Evolutionary conservation across 2,888 invertebrate genomes (phyloP).

Genomic region (Cosmia trapezina): DNA sequence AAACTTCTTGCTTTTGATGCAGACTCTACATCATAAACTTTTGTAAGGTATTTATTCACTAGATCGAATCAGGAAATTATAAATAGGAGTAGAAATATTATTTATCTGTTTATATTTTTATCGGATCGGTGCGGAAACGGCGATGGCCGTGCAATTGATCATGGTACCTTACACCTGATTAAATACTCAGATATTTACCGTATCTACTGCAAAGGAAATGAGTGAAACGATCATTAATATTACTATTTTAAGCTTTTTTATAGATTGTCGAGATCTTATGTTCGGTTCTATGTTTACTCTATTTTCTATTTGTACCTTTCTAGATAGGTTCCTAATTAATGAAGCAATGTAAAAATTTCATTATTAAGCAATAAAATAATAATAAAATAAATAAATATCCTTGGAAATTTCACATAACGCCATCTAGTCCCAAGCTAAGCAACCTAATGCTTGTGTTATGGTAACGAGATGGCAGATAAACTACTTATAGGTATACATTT

Average conservation of each 20-base stretch:
- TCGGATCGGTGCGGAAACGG: constrained; percentile 42
- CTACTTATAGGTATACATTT: too few relatives aligned
- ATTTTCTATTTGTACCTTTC: not conserved
- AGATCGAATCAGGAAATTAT: constrained; percentile 54
- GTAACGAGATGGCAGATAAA: too few relatives aligned
- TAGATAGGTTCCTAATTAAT: not conserved
- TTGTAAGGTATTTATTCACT: constrained; percentile 34
- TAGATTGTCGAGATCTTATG: not conserved
- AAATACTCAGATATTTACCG: constrained; percentile 47
- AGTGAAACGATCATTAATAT: constrained; percentile 41
- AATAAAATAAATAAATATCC: too few relatives aligned
- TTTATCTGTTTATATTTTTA: constrained; percentile 56
- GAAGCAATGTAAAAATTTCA: not conserved
- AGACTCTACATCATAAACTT: constrained; percentile 23
- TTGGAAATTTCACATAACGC: too few relatives aligned
- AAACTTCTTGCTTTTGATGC: not conserved
- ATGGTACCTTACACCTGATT: constrained; percentile 50
- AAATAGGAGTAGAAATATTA: constrained; percentile 52
- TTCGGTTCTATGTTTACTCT: not conserved
- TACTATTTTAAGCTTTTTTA: constrained; percentile 28
- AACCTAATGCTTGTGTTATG: too few relatives aligned
- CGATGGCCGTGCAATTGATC: constrained; percentile 47
- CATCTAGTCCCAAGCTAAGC: too few relatives aligned
- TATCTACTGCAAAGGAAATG: constrained; percentile 53
- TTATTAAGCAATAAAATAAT: not conserved